Conservation (phyloP, 2,113 vertebrate species). For the Otis tarda region DNA sequence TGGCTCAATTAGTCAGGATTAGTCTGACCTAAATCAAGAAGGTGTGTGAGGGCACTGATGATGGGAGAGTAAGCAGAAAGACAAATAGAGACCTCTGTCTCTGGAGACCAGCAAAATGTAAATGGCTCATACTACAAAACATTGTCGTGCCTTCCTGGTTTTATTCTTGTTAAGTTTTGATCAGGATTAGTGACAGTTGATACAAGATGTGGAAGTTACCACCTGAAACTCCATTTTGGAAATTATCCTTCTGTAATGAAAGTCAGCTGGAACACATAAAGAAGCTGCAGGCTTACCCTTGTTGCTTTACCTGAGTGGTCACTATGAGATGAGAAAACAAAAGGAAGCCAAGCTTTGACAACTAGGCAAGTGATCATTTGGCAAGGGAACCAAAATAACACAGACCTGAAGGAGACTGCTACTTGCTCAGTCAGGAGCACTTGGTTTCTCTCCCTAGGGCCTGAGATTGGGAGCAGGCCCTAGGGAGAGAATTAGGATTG, state of each 20-base stretch:
- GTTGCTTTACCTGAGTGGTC: background rate
- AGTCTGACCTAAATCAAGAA: constrained; percentile 48
- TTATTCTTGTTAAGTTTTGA: background rate
- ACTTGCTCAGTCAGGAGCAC: background rate
- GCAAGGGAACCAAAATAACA: background rate
- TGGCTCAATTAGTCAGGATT: constrained; percentile 20
- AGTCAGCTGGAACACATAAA: background rate
- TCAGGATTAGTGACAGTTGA: background rate
- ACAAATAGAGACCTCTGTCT: background rate
- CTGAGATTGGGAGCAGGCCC: background rate
- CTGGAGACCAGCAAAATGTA: background rate
- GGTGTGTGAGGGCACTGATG: background rate
- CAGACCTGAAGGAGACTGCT: background rate
- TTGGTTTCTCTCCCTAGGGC: background rate
- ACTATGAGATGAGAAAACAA: background rate
- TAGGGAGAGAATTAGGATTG: background rate
- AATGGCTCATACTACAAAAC: background rate
- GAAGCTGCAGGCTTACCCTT: background rate
- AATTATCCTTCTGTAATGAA: background rate
- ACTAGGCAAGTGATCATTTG: background rate
- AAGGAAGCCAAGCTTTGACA: background rate
- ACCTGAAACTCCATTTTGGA: background rate
- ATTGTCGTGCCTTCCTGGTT: background rate
- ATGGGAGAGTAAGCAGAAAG: background rate
- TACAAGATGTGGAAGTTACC: background rate